phyloP scores from a whole-genome alignment of 2,113 vertebrate genomes.

The Cebidichthys violaceus region DNA sequence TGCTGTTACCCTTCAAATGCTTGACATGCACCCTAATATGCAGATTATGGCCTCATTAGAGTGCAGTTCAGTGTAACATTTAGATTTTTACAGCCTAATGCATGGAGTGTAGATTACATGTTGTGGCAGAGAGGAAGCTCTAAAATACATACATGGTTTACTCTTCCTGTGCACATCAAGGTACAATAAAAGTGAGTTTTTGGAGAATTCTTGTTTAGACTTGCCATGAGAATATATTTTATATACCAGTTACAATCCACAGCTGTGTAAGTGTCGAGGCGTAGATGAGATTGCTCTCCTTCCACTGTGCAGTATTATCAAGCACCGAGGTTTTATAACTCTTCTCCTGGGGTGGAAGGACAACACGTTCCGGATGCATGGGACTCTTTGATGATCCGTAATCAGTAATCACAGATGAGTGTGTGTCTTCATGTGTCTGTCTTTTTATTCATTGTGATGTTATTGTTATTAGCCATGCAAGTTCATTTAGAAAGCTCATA shows the following conservation, averaged over 20 bases:
- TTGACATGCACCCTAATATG: neutral
- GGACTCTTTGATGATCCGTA: constrained; percentile 36
- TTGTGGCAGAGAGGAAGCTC: neutral
- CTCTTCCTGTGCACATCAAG: neutral
- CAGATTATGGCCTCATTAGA: neutral
- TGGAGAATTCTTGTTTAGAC: constrained; percentile 10
- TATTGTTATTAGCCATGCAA: constrained; percentile 1
- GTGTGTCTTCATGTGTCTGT: neutral
- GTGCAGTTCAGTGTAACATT: neutral
- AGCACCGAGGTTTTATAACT: constrained; percentile 16
- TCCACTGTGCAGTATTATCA: constrained; percentile 3
- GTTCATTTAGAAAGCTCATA: constrained; percentile 13
- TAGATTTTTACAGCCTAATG: neutral
- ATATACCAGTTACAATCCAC: constrained; percentile 15
- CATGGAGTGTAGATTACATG: neutral
- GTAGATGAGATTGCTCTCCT: constrained; percentile 20
- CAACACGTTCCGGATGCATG: constrained; percentile 27
- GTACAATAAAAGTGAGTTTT: neutral
- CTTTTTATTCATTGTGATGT: constrained; percentile 19
- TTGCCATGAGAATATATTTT: constrained; percentile 2
- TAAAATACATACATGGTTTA: neutral
- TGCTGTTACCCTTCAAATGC: neutral
- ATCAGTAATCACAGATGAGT: constrained; percentile 15
- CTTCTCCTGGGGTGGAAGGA: constrained; percentile 26
- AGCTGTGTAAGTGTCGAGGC: neutral